Base-by-base conservation (phyloP, 2,113 vertebrate species). In the Laticauda colubrina region DNA sequence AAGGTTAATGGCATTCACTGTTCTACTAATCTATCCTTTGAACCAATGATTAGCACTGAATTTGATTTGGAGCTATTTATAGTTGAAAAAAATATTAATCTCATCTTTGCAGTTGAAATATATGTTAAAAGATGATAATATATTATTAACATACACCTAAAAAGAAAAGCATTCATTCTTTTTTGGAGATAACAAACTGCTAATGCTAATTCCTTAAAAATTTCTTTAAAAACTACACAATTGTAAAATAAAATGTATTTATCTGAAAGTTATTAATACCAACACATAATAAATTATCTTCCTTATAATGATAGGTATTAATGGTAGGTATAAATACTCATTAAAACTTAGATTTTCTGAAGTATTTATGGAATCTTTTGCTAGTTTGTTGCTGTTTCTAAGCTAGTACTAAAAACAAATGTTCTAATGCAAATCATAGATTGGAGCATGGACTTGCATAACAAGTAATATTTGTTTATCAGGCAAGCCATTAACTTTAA, bases 41-140 rank as follows among this genome's bases (percentile, higher is more conserved):
- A 97, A 96, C 88, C 90, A 26, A 96, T 98, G 97, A 97, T 98
- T 98, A 98, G 94, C 96, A 97, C 94, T 95, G 96, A 97, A 98
- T 98, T 97, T 96, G 97, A 97, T 97, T 97, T 96, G 95, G 91
- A 97, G 93, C 93, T 97, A 92, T 95, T 97, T 87, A 18, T 97
- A 95, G 93, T 91, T 97, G 95, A 97, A 97, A 96, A 96, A 21
- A 88, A 96, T 96, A 96, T 97, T 96, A 96, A 98, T 98, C 96
- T 97, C 95, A 89, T 94, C 95, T 97, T 96, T 97, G 64, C 94
- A 96, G 92, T 96, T 97, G 96, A 96, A 97, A 96, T 94, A 94
- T 90, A 93, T 96, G 96, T 96, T 97, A 94, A 75, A 89, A 96
- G 96, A 88, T 96, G 96, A 97, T 97, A 97, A 95, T 93, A 96